Percentiles rank a stretch among this genome's conserved stretches.
Evolutionary conservation across 2,113 vertebrate genomes (phyloP).

Genomic region (Ciconia boyciana): DNA sequence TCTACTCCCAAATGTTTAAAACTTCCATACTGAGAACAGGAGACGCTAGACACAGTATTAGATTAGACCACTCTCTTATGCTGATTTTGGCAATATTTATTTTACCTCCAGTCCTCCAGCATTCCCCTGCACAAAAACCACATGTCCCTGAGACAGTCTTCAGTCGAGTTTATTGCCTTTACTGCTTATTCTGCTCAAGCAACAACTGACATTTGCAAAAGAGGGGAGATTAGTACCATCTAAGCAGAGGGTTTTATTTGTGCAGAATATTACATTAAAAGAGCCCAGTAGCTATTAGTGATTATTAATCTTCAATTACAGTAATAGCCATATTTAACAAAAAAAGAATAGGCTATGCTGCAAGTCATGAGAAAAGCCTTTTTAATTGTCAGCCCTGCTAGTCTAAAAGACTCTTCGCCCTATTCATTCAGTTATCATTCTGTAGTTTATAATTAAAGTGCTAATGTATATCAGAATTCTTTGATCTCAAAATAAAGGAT

Average conservation of each 20-base stretch:
- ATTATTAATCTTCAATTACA: constrained; percentile 57
- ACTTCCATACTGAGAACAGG: not conserved
- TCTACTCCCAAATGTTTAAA: not conserved
- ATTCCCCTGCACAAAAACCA: not conserved
- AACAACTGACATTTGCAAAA: not conserved
- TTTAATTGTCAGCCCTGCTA: constrained; percentile 29
- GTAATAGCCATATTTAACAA: constrained; percentile 48
- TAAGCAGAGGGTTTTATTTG: not conserved
- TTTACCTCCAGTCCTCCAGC: not conserved
- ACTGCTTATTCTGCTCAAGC: not conserved
- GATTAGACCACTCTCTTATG: not conserved
- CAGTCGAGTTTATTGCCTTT: not conserved
- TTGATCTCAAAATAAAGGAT: constrained; percentile 56
- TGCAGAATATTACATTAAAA: not conserved
- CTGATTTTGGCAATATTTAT: not conserved
- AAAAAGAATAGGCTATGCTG: not conserved
- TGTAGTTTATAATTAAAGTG: not conserved
- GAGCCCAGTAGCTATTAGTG: constrained; percentile 4
- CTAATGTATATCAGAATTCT: constrained; percentile 24
- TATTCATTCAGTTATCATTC: constrained; percentile 1
- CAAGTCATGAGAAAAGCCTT: constrained; percentile 20
- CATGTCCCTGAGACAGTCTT: not conserved
- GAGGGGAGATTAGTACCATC: not conserved
- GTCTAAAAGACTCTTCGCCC: not conserved
- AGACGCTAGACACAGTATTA: not conserved